A percentile compares a stretch with the other conserved stretches of the same genome.
Conservation (phyloP, 2,797 vertebrate genomes). For the Sciurus carolinensis region DNA sequence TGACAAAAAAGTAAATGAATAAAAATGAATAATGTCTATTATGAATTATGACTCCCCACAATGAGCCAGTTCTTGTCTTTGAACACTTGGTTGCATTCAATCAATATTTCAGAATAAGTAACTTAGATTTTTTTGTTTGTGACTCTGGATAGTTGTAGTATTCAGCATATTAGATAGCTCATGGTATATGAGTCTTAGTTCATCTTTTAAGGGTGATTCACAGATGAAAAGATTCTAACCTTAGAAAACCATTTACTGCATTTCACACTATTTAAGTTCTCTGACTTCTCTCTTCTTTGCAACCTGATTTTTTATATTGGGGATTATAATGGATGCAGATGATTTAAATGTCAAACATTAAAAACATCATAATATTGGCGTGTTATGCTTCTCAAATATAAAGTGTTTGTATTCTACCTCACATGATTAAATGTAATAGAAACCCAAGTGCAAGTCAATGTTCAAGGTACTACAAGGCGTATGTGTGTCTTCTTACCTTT, state of each 20-base stretch:
- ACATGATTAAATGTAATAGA: background rate
- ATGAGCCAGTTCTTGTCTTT: slow-evolving; percentile 33
- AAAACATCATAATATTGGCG: slow-evolving; percentile 16
- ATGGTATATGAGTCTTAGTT: background rate
- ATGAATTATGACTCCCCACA: background rate
- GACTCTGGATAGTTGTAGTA: background rate
- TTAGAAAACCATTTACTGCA: background rate
- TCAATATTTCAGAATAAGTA: slow-evolving; percentile 43
- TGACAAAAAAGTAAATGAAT: slow-evolving; percentile 43
- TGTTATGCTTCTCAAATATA: background rate
- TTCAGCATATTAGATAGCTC: background rate
- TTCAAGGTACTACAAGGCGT: background rate
- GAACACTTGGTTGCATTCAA: background rate
- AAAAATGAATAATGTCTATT: background rate
- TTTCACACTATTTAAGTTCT: background rate
- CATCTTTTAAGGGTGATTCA: background rate
- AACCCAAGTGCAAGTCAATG: background rate
- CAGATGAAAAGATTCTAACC: slow-evolving; percentile 1
- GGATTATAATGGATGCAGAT: background rate
- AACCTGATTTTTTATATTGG: background rate
- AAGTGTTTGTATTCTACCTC: background rate
- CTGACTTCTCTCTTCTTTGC: background rate
- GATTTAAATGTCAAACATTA: background rate
- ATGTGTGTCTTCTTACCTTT: background rate
- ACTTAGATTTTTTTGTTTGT: background rate